Evolutionary conservation across 2,113 vertebrate species (phyloP).

Genomic region (Spea multiplicata): DNA sequence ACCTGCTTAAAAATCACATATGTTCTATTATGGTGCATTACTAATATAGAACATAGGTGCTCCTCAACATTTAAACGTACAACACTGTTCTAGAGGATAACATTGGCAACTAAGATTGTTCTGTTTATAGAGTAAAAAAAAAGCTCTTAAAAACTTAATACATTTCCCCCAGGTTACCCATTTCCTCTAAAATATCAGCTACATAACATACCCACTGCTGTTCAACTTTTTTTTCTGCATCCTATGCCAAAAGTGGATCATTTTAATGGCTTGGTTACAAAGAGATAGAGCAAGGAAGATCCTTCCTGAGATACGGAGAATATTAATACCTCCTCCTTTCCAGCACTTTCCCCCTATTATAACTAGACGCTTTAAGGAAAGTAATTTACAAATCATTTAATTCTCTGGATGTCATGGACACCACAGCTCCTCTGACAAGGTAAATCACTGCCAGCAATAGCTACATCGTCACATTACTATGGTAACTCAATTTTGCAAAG

Average conservation of each 20-base stretch:
- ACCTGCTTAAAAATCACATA: too few species aligned
- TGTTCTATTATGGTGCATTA: too few species aligned
- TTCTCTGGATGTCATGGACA: constrained; percentile 20
- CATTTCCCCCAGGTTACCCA: too few species aligned
- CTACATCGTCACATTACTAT: constrained; percentile 12
- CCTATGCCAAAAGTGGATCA: not conserved
- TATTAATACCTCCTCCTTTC: not conserved
- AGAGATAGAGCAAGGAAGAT: not conserved
- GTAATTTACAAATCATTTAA: constrained; percentile 39
- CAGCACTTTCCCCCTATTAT: not conserved
- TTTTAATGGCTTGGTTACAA: not conserved
- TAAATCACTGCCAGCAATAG: constrained; percentile 2
- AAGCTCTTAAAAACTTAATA: too few species aligned
- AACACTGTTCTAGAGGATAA: too few species aligned
- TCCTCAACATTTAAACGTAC: too few species aligned
- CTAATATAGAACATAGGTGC: too few species aligned
- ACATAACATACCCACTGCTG: too few species aligned
- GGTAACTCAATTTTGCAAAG: constrained; percentile 13
- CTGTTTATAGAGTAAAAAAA: too few species aligned
- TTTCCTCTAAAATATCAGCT: too few species aligned
- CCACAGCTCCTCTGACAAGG: constrained; percentile 5
- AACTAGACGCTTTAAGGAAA: constrained; percentile 6
- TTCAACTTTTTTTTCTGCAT: not conserved
- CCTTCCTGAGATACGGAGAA: not conserved
- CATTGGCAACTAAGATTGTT: too few species aligned